phyloP scores from a whole-genome alignment of 2,888 invertebrate species.

The Ariolimax columbianus region DNA sequence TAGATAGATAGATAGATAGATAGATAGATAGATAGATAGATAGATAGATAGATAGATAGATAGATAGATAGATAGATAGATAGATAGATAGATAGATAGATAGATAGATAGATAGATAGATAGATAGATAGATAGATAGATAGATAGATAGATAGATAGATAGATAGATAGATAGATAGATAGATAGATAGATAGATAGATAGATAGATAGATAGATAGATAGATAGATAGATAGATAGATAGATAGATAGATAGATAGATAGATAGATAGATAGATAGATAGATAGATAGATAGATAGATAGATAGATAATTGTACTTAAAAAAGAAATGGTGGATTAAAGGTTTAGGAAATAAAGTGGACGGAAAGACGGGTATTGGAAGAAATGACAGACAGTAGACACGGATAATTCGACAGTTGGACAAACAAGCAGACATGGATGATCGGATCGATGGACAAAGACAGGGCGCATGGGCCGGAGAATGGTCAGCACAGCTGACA shows the following conservation, averaged over 20 bases:
- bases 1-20: conserved; percentile 14
- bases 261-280: too few relatives aligned
- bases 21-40: conserved; percentile 14
- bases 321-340: too few relatives aligned
- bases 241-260: conserved; percentile 3
- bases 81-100: conserved; percentile 14
- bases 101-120: conserved; percentile 14
- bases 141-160: conserved; percentile 14
- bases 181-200: conserved; percentile 14
- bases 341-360: too few relatives aligned
- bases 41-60: conserved; percentile 14
- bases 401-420: too few relatives aligned
- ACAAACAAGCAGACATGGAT: too few relatives aligned
- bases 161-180: conserved; percentile 14
- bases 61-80: conserved; percentile 14
- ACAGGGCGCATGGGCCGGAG: too few relatives aligned
- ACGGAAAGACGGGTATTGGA: too few relatives aligned
- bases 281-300: too few relatives aligned
- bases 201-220: conserved; percentile 14
- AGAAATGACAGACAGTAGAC: too few relatives aligned
- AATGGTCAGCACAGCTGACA: too few relatives aligned
- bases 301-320: too few relatives aligned
- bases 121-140: conserved; percentile 14
- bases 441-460: too few relatives aligned
- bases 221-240: conserved; percentile 14